Evolutionary conservation across 23 tunicate genomes (phyloP), one percentile per base, ranked within the genome.

Genomic region (Diplosoma virens): DNA sequence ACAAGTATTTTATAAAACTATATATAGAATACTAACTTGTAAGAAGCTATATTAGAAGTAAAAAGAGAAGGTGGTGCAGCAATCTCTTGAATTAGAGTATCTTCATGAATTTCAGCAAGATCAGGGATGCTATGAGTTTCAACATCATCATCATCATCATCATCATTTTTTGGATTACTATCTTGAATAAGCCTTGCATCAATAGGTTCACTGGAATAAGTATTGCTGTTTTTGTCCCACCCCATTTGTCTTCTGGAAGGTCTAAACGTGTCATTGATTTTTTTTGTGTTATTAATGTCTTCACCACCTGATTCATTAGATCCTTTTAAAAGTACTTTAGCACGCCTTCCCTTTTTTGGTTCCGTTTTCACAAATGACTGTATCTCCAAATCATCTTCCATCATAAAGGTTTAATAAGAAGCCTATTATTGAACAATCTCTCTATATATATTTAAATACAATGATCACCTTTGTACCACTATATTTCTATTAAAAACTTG

Each of bases 91-190:
- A 50, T 32, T 55, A 85, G 66, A 59, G 85, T 87, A 71, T 92
- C 91, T 0, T 84, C 92, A 67, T 84, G 87, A 37, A 92, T 37
- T 26, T 80, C 92, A 26, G 85, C 97, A 24, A 84, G 33, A 71
- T 92, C 97, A 0, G 97, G 97, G 33, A 92, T 92, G 26, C 50
- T 71, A 29, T 79, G 79, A 0, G 77, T 72, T 22, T 90, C 90
- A 37, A 33, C 82, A 37, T 47, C 73, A 23, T 41, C 35, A 32
- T 66, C 86, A 2, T 72, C 61, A 47, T 47, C 78, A 23, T 33
- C 23, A 11, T 4, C 1, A 6, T 47, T 4, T 32, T 65, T 65
- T 0, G 30, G 84, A 33, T 58, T 59, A 1, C 56, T 53, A n/a
- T 52, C 47, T 28, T 73, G 80, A n/a, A 53, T 32, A 21, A 86